phyloP scores from a whole-genome alignment of 2,113 vertebrate species.

The Microtus ochrogaster region DNA sequence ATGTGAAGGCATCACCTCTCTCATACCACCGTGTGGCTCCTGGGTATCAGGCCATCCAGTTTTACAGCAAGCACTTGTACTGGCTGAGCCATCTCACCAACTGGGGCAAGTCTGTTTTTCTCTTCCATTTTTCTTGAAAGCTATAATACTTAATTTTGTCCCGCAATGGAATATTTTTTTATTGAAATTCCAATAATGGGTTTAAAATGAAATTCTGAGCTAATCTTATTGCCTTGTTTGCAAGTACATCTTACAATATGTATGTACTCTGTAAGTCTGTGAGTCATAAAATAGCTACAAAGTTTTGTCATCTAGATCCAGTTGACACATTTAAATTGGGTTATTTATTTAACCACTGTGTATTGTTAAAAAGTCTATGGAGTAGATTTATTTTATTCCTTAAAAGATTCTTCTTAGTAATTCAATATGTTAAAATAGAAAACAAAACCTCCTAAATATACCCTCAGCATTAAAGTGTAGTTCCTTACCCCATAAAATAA shows the following conservation, averaged over 20 bases:
- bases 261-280: not conserved
- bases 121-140: not conserved
- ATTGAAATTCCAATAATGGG: not conserved
- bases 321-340: not conserved
- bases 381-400: not conserved
- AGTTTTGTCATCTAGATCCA: not conserved
- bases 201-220: slow-evolving; percentile 51
- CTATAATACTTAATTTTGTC: not conserved
- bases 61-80: not conserved
- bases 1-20: too few relatives aligned
- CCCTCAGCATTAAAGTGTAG: not conserved
- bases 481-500: not conserved
- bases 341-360: not conserved
- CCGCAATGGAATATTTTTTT: not conserved
- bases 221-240: slow-evolving; percentile 51
- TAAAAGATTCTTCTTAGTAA: not conserved
- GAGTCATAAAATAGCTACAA: not conserved
- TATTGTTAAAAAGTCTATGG: not conserved
- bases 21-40: too few relatives aligned
- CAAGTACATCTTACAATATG: not conserved
- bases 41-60: too few relatives aligned
- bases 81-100: not conserved
- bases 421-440: not conserved
- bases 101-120: not conserved
- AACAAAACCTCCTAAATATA: not conserved